phyloP scores from a whole-genome alignment of 1,140 invertebrate genomes.

The Eueides isabella region DNA sequence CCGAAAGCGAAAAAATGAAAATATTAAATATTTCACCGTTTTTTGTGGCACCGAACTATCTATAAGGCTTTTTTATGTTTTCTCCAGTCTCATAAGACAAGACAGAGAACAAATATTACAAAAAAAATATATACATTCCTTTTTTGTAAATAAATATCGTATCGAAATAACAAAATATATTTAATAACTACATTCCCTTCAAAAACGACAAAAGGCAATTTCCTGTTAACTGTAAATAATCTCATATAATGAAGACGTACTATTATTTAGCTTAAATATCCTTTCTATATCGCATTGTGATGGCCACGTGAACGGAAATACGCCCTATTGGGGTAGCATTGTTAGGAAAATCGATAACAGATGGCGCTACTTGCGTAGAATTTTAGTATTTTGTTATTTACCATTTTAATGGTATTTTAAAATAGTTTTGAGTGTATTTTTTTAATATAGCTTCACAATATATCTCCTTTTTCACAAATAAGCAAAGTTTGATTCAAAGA shows the following conservation, averaged over 20 bases:
- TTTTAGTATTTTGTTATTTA: background rate
- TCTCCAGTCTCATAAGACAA: no score
- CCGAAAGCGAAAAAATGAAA: no score
- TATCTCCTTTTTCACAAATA: no score
- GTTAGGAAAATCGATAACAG: conserved; percentile 23
- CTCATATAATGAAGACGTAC: conserved; percentile 56
- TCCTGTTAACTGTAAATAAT: conserved; percentile 70
- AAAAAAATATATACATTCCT: background rate
- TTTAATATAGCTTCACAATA: no score
- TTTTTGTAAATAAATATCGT: background rate
- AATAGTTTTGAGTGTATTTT: no score
- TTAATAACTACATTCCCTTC: conserved; percentile 2
- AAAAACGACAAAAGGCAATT: conserved; percentile 61
- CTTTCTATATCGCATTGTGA: conserved; percentile 56
- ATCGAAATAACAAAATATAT: background rate
- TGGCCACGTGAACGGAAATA: conserved; percentile 75
- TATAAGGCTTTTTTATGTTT: no score
- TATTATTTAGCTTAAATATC: conserved; percentile 61
- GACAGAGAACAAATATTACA: background rate
- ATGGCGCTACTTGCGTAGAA: conserved; percentile 25
- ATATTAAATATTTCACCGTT: no score
- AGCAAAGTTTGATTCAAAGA: no score
- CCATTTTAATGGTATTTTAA: no score
- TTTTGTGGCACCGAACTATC: no score
- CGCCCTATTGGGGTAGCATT: conserved; percentile 45